Conservation (phyloP, 2,888 invertebrate species). For the Caenorhabditis plicata region DNA sequence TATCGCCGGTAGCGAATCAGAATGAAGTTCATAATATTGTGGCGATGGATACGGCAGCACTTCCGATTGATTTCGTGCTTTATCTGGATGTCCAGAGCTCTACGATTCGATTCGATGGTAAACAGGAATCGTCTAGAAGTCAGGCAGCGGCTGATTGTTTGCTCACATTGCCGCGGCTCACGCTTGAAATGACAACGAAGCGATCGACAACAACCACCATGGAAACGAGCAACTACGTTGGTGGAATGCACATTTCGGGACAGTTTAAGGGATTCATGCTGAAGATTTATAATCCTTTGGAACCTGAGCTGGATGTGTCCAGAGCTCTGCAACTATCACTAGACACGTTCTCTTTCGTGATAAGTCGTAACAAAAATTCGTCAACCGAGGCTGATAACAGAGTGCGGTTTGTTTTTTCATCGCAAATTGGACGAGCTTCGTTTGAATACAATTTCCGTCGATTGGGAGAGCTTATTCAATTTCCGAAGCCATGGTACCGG, state of each 20-base stretch:
- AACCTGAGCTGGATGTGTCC: conserved; percentile 13
- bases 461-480: conserved; percentile 91
- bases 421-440: conserved; percentile 68
- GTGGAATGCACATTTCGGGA: conserved; percentile 82
- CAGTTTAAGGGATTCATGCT: conserved; percentile 95
- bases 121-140: conserved; percentile 30
- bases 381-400: conserved; percentile 49
- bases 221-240: conserved; percentile 33
- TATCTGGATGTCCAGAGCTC: conserved; percentile 98
- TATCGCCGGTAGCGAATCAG: conserved; percentile 11
- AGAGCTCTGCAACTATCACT: conserved; percentile 55
- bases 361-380: conserved; percentile 56
- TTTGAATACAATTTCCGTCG: conserved; percentile 99
- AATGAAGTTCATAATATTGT: conserved; percentile 44
- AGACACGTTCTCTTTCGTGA: conserved; percentile 55
- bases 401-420: conserved; percentile 37
- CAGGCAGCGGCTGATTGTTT: conserved; percentile 58
- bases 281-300: conserved; percentile 88
- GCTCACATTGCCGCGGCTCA: conserved; percentile 85
- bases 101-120: conserved; percentile 79
- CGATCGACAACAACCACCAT: conserved; percentile 43
- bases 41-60: conserved; percentile 71
- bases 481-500: conserved; percentile 91
- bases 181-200: conserved; percentile 88
- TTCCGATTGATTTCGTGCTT: conserved; percentile 97